Conservation (phyloP, 2,797 vertebrate genomes). For the Chelonia mydas region DNA sequence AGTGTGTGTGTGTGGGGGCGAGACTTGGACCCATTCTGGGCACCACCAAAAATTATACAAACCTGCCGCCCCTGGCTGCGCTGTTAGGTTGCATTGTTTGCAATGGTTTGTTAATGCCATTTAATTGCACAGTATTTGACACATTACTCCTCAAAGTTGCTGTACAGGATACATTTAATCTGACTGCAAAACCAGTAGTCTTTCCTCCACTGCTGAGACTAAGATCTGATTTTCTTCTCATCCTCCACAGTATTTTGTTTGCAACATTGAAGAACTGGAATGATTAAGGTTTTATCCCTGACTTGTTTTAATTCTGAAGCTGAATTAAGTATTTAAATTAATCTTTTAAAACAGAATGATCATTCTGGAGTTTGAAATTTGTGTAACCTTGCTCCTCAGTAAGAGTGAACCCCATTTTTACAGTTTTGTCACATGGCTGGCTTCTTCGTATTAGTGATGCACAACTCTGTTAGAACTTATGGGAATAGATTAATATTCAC, state of each 20-base stretch:
- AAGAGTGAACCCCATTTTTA: neutral
- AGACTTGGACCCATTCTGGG: no score
- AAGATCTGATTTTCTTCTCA: neutral
- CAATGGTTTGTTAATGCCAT: fast-evolving
- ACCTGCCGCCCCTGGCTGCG: no score
- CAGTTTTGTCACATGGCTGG: neutral
- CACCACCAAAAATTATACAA: no score
- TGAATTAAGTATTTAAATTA: conserved; percentile 13
- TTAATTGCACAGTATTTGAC: neutral
- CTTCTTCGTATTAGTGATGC: neutral
- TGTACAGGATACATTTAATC: fast-evolving
- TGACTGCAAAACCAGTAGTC: neutral
- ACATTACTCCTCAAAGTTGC: fast-evolving
- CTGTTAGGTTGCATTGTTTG: neutral
- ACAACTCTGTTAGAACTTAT: neutral
- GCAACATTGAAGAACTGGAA: neutral
- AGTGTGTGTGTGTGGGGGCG: no score
- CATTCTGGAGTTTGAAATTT: neutral
- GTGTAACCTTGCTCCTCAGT: neutral
- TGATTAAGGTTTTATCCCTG: conserved; percentile 28
- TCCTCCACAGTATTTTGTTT: fast-evolving
- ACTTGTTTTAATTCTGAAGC: conserved; percentile 23
- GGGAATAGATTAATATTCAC: conserved; percentile 31
- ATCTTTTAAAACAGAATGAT: neutral
- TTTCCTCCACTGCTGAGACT: conserved; percentile 24